Evolutionary conservation across 2,797 vertebrate genomes (phyloP).

Genomic region (Australoheros facetus): DNA sequence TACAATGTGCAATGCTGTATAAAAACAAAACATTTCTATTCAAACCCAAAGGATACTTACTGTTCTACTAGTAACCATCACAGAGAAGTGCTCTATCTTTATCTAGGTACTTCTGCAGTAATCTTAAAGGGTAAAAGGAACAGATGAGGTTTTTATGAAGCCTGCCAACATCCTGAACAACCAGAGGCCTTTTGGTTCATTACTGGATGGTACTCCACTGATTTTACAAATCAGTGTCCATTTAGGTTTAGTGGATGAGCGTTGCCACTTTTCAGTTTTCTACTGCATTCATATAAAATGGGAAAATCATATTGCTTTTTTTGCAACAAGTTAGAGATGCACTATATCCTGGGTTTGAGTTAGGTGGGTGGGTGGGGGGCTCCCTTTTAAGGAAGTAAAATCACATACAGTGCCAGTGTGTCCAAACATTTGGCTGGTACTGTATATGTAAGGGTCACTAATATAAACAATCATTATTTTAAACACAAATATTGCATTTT

Average conservation of each 20-base stretch:
- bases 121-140: conserved; percentile 76
- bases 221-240: neutral
- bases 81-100: conserved; percentile 74
- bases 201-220: neutral
- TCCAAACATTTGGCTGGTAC: no score
- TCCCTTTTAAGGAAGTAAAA: neutral
- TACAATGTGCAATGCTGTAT: conserved; percentile 85
- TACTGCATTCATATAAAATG: conserved; percentile 2
- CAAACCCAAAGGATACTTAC: conserved; percentile 79
- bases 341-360: neutral
- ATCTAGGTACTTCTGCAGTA: conserved; percentile 66
- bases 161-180: conserved; percentile 26
- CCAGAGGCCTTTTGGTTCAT: conserved; percentile 47
- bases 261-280: neutral
- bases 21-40: conserved; percentile 80
- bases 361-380: neutral
- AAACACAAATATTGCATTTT: neutral
- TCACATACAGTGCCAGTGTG: neutral
- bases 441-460: neutral
- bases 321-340: neutral
- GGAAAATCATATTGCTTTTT: neutral
- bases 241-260: neutral
- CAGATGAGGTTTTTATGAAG: conserved; percentile 67
- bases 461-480: neutral
- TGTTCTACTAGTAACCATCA: conserved; percentile 73